Conservation (phyloP, 2,888 invertebrate species). For the Notodonta ziczac region DNA sequence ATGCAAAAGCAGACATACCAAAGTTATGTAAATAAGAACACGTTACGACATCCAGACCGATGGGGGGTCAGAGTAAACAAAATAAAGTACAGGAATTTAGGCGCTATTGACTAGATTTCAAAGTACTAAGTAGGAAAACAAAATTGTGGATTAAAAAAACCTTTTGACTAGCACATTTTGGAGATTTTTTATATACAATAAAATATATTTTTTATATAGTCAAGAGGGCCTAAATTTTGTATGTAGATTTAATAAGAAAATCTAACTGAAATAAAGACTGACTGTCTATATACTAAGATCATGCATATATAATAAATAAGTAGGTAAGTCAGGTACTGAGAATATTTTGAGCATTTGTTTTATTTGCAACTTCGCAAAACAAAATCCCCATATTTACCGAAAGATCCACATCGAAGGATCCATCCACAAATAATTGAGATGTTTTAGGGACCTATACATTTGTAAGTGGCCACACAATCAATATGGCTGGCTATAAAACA, state of each 20-base stretch:
- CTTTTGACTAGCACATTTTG: too few relatives aligned
- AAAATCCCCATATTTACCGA: too few relatives aligned
- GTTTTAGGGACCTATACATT: too few relatives aligned
- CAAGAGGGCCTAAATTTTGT: slow-evolving; percentile 18
- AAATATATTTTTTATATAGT: background rate
- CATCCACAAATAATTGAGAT: too few relatives aligned
- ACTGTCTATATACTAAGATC: slow-evolving; percentile 22
- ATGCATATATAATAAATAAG: slow-evolving; percentile 19
- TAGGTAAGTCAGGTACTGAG: background rate
- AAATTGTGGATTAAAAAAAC: too few relatives aligned
- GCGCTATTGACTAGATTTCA: background rate
- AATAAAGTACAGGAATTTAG: slow-evolving; percentile 6
- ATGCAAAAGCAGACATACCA: slow-evolving; percentile 40
- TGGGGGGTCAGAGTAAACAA: slow-evolving; percentile 11
- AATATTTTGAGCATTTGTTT: slow-evolving; percentile 22
- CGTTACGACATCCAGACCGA: slow-evolving; percentile 13
- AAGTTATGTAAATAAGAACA: slow-evolving; percentile 36
- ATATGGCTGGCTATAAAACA: too few relatives aligned
- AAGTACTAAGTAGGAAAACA: background rate
- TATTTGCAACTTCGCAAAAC: too few relatives aligned
- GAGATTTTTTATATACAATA: too few relatives aligned
- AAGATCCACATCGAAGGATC: too few relatives aligned
- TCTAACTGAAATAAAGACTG: slow-evolving; percentile 25
- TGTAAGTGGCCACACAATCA: too few relatives aligned
- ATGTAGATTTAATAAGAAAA: slow-evolving; percentile 15